phyloP scores from a whole-genome alignment of 2,113 vertebrate genomes.

The Dolichallabes microphthalmus region DNA sequence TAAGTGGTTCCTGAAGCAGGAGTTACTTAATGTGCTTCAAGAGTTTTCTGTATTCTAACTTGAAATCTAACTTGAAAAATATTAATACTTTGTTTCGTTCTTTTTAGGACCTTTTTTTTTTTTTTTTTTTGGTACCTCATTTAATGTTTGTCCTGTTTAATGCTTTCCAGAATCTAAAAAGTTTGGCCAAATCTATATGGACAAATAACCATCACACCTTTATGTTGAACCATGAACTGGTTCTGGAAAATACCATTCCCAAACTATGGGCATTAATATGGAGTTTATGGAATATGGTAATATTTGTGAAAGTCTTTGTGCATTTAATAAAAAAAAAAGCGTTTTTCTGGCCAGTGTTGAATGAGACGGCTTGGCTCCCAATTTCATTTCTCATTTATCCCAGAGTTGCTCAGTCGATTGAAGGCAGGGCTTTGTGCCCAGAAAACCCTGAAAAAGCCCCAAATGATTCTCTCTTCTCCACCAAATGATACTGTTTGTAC shows the following conservation, averaged over 20 bases:
- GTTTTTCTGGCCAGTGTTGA: background rate
- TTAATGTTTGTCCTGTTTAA: background rate
- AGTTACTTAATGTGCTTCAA: background rate
- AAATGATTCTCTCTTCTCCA: background rate
- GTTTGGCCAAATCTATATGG: background rate
- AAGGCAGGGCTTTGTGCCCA: background rate
- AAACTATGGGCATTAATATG: background rate
- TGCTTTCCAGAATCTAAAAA: background rate
- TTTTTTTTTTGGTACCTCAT: background rate
- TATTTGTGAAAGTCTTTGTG: background rate
- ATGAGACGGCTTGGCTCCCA: background rate
- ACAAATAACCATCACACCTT: background rate
- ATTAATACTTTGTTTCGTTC: background rate
- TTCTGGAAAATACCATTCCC: background rate
- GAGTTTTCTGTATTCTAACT: background rate
- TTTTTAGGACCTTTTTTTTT: background rate
- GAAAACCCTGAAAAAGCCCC: background rate
- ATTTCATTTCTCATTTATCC: background rate
- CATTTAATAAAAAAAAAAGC: background rate
- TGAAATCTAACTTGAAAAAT: background rate
- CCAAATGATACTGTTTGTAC: background rate
- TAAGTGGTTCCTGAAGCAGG: conserved; percentile 33
- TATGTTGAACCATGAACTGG: background rate
- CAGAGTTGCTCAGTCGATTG: background rate
- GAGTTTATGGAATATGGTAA: background rate